Conservation (phyloP, 1,140 invertebrate genomes). For the Cepaea nemoralis region DNA sequence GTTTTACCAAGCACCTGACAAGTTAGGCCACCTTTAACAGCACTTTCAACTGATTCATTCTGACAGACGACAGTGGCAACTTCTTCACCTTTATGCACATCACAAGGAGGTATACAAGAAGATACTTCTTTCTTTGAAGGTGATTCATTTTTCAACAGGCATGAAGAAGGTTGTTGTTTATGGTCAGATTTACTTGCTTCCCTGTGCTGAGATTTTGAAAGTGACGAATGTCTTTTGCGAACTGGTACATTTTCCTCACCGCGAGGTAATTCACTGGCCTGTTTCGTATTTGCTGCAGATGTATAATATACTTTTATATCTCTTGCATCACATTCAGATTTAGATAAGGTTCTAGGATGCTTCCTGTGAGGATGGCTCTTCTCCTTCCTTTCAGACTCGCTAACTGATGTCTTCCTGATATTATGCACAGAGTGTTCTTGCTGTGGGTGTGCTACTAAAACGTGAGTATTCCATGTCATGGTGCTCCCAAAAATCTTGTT, state of each 20-base stretch:
- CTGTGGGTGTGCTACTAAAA: constrained; percentile 25
- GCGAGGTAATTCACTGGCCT: neutral
- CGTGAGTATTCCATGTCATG: constrained; percentile 35
- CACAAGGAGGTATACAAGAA: neutral
- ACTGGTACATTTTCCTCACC: constrained; percentile 4
- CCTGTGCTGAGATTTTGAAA: neutral
- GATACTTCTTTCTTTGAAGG: neutral
- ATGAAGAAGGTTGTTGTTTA: neutral
- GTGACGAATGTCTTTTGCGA: neutral
- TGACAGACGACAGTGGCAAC: neutral
- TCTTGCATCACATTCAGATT: constrained; percentile 21
- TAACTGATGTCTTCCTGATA: neutral
- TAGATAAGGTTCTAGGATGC: neutral
- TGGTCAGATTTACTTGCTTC: neutral
- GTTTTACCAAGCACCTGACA: neutral
- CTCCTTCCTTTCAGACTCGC: neutral
- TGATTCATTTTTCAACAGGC: neutral
- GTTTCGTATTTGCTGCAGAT: neutral
- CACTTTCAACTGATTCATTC: neutral
- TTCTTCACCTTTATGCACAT: neutral
- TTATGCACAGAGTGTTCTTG: constrained; percentile 25
- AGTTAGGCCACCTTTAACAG: neutral
- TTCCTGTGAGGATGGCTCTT: neutral
- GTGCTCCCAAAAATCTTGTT: constrained; percentile 33
- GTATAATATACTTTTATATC: neutral